Percentiles rank a stretch among this genome's conserved stretches.
These are phyloP conservation scores for Psix sp. DNA, from an alignment of 1,140 invertebrate genomes.

Conservation along the genomic window DNA sequence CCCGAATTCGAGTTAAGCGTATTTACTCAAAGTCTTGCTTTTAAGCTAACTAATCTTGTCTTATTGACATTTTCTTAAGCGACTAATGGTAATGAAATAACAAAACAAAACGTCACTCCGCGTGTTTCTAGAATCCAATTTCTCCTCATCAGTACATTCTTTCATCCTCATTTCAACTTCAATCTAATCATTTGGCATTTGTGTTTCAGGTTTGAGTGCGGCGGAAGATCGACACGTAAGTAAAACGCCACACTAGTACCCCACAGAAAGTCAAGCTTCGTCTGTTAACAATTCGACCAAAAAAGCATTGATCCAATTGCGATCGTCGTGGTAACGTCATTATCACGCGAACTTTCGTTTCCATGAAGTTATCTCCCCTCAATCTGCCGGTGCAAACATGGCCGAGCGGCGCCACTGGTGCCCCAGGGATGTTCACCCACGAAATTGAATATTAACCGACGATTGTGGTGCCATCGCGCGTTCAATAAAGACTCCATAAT, in stretches of 20 bases:
- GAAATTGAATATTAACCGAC: constrained; percentile 46
- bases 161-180: no score
- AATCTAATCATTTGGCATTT: constrained; percentile 50
- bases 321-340: constrained; percentile 43
- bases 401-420: constrained; percentile 3
- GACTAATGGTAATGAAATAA: no score
- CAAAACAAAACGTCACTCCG: no score
- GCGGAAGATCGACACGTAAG: constrained; percentile 84
- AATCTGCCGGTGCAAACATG: constrained; percentile 20
- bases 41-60: no score
- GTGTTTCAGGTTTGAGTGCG: constrained; percentile 82
- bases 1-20: no score
- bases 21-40: no score
- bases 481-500: constrained; percentile 27
- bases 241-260: constrained; percentile 70
- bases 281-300: background rate
- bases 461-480: constrained; percentile 21
- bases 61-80: no score
- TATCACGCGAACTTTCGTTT: constrained; percentile 57
- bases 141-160: no score
- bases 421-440: constrained; percentile 15
- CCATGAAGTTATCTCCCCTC: constrained; percentile 52
- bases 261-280: no score
- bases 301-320: constrained; percentile 11
- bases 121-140: no score